Base-by-base conservation (phyloP, 2,888 invertebrate genomes). In the Netelia inedita region DNA sequence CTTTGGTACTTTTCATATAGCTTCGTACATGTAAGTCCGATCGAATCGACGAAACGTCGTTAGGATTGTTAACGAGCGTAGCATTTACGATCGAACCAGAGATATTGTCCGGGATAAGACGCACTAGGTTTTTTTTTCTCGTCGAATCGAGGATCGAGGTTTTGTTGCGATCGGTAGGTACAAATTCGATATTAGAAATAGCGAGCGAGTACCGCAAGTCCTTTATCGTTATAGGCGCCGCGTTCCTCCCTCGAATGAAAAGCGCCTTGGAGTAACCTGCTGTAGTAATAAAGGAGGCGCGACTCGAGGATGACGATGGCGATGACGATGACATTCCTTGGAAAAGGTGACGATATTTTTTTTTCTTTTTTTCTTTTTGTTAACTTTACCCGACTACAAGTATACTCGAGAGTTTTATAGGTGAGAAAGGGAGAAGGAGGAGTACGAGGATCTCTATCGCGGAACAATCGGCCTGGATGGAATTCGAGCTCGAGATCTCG, bases 281-380 rank as follows among this genome's bases (percentile, higher is more conserved):
- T 6, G 46, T 28, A 50, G 65, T 79, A 55, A 82, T 73, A 53
- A 82, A 71, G 66, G 76, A 66, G 76, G 66, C 55, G 71, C 75
- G 57, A 35, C 65, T 19, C 65, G 14, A 35, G 11, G 53, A 61
- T 68, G 76, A 78, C 73, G 73, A 79, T 68, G 78, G 14, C 46
- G 53, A 61, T 68, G 76, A 78, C 73, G 73, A 79, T 68, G 78
- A 79, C 78, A 83, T 83, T 83, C 82, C 79, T 72, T 23, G 73
- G 63, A 68, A 74, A 83, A 79, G 79, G 82, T 74, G 82, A 83
- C 46, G 10, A 46, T 46, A 6, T 46, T 14, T 46, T 46, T 46
- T 46, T 46, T 14, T 41, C 9, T 41, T 41, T 41, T 41, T 41
- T 41, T 41, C 9, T 41, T 41, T 41, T 41, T 9, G 41, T 46